A percentile compares a stretch with the other conserved stretches of the same genome.
These are phyloP conservation scores for Formica selysi DNA, from an alignment of 1,140 invertebrate species.

Conservation along the genomic window DNA sequence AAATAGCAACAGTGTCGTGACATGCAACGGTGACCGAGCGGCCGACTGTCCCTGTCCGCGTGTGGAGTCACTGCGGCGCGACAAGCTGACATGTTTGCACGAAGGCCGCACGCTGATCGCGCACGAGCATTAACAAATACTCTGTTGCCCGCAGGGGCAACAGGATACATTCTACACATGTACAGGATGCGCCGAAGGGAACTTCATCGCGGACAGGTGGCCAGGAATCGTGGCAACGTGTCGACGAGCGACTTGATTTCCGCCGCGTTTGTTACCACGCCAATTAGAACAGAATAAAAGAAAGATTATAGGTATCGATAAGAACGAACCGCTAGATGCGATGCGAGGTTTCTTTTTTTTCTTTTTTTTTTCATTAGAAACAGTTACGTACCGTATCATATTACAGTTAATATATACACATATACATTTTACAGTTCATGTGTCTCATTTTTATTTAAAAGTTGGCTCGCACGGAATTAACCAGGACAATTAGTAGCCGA, in stretches of 20 bases:
- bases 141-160: conserved; percentile 68
- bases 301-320: background rate
- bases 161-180: conserved; percentile 59
- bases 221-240: conserved; percentile 59
- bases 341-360: too few relatives aligned
- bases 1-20: conserved; percentile 80
- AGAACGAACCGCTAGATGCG: background rate
- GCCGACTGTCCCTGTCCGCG: conserved; percentile 74
- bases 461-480: conserved; percentile 15
- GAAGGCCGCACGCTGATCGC: conserved; percentile 79
- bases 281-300: conserved; percentile 16
- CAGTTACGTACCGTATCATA: background rate
- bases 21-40: conserved; percentile 77
- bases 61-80: conserved; percentile 80
- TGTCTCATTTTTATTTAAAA: background rate
- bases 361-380: background rate
- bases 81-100: conserved; percentile 84
- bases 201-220: conserved; percentile 76
- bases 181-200: conserved; percentile 67
- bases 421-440: background rate
- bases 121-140: conserved; percentile 76
- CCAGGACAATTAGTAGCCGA: background rate
- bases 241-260: conserved; percentile 21
- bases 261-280: conserved; percentile 12
- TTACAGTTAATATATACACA: background rate